These are phyloP conservation scores for Harpalus rubripes DNA, from an alignment of 2,888 invertebrate species.

Conservation along the genomic window DNA sequence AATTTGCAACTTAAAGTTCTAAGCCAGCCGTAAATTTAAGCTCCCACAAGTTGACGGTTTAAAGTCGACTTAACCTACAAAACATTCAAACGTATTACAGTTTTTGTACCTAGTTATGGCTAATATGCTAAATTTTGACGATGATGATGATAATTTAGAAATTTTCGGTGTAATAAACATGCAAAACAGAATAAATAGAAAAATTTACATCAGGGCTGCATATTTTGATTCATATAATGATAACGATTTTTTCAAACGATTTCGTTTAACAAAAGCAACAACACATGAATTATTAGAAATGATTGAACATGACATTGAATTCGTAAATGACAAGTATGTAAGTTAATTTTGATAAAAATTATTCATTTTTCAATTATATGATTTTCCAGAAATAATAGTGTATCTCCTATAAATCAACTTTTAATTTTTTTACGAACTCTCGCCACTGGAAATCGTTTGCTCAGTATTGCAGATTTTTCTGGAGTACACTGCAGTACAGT, in stretches of 20 bases:
- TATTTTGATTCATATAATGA: too few relatives aligned
- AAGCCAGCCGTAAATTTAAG: too few relatives aligned
- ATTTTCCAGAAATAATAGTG: conserved; percentile 53
- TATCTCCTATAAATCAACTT: conserved; percentile 63
- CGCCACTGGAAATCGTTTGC: conserved; percentile 44
- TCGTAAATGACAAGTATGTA: conserved; percentile 1
- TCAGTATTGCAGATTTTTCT: conserved; percentile 47
- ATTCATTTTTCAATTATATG: not conserved
- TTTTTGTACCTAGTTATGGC: too few relatives aligned
- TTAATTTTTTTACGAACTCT: conserved; percentile 46
- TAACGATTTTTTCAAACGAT: not conserved
- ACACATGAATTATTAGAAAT: conserved; percentile 15
- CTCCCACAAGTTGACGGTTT: too few relatives aligned
- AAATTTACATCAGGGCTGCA: too few relatives aligned
- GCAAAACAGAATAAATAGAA: too few relatives aligned
- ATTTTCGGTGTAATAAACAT: too few relatives aligned
- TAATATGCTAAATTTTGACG: too few relatives aligned
- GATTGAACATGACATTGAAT: not conserved
- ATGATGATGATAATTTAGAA: too few relatives aligned
- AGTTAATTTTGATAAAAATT: conserved; percentile 1
- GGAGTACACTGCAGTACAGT: conserved; percentile 49
- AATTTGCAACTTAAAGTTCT: too few relatives aligned
- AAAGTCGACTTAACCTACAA: too few relatives aligned
- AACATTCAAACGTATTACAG: too few relatives aligned
- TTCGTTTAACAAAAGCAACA: not conserved